These are phyloP conservation scores for Lagodon rhomboides DNA, from an alignment of 2,797 vertebrate species.

Conservation along the genomic window DNA sequence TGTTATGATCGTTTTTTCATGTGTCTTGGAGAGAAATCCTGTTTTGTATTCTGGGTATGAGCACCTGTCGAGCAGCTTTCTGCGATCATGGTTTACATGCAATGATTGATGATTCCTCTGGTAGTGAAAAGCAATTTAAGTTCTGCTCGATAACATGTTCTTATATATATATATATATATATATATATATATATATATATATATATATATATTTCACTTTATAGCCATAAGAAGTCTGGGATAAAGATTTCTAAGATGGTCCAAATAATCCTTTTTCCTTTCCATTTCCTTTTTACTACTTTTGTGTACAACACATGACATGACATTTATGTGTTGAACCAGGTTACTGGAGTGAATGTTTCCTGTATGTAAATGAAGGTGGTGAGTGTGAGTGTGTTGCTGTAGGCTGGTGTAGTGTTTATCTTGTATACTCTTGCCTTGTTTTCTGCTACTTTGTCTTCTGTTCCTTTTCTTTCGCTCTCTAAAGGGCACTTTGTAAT, in stretches of 20 bases:
- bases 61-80: not conserved
- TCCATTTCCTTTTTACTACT: too few species aligned
- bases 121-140: not conserved
- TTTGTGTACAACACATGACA: conserved; percentile 8
- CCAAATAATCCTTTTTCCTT: not conserved
- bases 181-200: too few species aligned
- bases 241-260: not conserved
- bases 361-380: conserved; percentile 15
- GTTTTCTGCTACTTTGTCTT: not conserved
- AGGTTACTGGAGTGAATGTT: conserved; percentile 9
- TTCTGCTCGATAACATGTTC: too few species aligned
- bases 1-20: too few species aligned
- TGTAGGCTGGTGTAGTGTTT: not conserved
- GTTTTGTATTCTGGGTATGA: not conserved
- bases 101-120: not conserved
- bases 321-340: conserved; percentile 13
- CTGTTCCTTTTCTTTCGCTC: conserved; percentile 7
- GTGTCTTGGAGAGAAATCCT: not conserved
- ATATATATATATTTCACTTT: too few species aligned
- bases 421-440: conserved; percentile 3
- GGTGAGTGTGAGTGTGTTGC: not conserved
- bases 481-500: conserved; percentile 14
- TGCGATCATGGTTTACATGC: not conserved
- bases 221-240: not conserved
- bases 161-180: too few species aligned